Percentiles rank a stretch among this genome's conserved stretches.
These are phyloP conservation scores for Drosophila dives DNA, from an alignment of 2,888 invertebrate genomes.

Conservation along the genomic window DNA sequence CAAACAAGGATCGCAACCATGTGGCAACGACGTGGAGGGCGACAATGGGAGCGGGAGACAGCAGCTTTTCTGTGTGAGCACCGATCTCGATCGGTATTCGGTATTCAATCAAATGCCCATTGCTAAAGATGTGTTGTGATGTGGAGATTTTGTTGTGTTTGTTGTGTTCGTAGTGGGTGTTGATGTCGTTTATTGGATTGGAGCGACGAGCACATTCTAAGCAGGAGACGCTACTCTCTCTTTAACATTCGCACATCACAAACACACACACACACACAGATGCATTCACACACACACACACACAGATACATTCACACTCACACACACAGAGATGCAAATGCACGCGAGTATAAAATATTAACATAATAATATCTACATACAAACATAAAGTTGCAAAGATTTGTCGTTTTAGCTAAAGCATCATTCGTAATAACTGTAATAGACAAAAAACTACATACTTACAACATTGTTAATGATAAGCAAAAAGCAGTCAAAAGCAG, in stretches of 20 bases:
- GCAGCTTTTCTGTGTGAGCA: slow-evolving; percentile 11
- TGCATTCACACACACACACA: not conserved
- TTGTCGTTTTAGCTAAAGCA: slow-evolving; percentile 58
- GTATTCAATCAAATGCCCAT: slow-evolving; percentile 10
- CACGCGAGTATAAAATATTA: slow-evolving; percentile 38
- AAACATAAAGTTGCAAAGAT: slow-evolving; percentile 57
- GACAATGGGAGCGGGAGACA: slow-evolving; percentile 21
- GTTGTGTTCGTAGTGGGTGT: slow-evolving; percentile 2
- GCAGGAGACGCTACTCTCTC: not conserved
- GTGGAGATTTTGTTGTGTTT: slow-evolving; percentile 5
- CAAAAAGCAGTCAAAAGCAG: slow-evolving; percentile 31
- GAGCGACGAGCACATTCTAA: not conserved
- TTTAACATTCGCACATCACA: not conserved
- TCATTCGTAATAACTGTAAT: slow-evolving; percentile 54
- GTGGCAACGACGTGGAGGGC: slow-evolving; percentile 22
- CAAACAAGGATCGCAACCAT: slow-evolving; percentile 8
- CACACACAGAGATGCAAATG: slow-evolving; percentile 11
- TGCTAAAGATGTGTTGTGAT: slow-evolving; percentile 9
- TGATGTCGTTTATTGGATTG: slow-evolving; percentile 5
- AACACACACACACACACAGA: not conserved
- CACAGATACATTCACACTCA: not conserved
- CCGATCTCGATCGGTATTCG: slow-evolving; percentile 13
- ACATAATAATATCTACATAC: slow-evolving; percentile 37
- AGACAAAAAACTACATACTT: slow-evolving; percentile 36
- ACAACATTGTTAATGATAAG: slow-evolving; percentile 41